phyloP scores from a whole-genome alignment of 2,797 vertebrate genomes.

The Borostomias antarcticus region DNA sequence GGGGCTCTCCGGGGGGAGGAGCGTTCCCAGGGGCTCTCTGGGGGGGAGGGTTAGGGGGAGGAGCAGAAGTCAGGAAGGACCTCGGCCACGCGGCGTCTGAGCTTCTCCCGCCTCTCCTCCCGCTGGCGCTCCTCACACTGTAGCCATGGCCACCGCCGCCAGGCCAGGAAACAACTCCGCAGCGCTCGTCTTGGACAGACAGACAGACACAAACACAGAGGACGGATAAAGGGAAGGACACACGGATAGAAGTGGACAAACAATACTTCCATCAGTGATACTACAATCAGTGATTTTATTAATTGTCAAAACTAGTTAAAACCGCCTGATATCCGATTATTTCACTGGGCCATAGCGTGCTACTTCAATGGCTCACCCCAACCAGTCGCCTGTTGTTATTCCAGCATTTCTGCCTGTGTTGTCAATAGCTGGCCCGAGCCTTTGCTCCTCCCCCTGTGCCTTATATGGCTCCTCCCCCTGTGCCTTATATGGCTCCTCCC shows the following conservation, averaged over 20 bases:
- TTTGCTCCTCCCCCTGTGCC: no score
- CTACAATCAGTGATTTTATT: no score
- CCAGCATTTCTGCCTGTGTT: no score
- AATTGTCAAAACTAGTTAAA: no score
- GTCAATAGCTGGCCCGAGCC: no score
- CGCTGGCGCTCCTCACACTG: slow-evolving; percentile 78
- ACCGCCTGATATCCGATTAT: no score
- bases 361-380: no score
- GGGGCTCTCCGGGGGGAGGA: not conserved
- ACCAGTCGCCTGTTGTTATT: no score
- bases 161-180: slow-evolving; percentile 73
- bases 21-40: slow-evolving; percentile 26
- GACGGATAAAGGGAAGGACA: no score
- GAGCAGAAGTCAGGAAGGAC: slow-evolving; percentile 87
- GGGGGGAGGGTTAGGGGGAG: slow-evolving; percentile 38
- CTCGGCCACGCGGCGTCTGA: slow-evolving; percentile 84
- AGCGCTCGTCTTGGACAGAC: slow-evolving; percentile 73
- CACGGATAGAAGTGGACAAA: slow-evolving; percentile 13
- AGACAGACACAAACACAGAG: slow-evolving; percentile 40
- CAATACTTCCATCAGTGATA: not conserved
- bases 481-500: no score
- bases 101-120: slow-evolving; percentile 79
- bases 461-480: no score
- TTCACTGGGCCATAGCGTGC: no score
- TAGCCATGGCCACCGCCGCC: slow-evolving; percentile 77